These are phyloP conservation scores for Brachionus sp. DNA, from an alignment of 1,140 invertebrate genomes.

Conservation along the genomic window DNA sequence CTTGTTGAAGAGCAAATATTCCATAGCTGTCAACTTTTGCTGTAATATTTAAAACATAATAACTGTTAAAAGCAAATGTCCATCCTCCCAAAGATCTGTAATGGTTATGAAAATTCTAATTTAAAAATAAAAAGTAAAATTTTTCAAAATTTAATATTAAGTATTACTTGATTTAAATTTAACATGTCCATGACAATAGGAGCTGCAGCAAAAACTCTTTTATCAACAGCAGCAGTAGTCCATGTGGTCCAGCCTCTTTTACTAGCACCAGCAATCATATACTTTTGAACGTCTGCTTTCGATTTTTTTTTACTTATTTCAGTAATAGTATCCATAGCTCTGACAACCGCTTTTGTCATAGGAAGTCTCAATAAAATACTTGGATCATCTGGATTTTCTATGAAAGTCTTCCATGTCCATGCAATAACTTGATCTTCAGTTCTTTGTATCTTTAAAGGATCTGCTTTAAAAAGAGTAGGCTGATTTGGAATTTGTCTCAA, in stretches of 20 bases:
- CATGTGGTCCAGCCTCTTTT: constrained; percentile 45
- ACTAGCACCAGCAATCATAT: constrained; percentile 19
- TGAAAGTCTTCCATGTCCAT: constrained; percentile 53
- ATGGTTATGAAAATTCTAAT: constrained; percentile 52
- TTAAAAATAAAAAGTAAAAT: not conserved
- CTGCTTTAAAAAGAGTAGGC: constrained; percentile 52
- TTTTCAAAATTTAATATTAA: not conserved
- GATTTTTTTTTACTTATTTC: not conserved
- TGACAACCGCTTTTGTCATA: constrained; percentile 54
- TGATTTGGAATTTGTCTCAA: constrained; percentile 53
- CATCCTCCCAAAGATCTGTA: constrained; percentile 49
- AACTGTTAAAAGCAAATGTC: constrained; percentile 46
- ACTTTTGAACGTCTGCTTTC: constrained; percentile 21
- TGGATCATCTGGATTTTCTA: constrained; percentile 47
- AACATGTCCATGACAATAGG: constrained; percentile 55
- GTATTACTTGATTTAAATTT: constrained; percentile 50
- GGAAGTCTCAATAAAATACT: constrained; percentile 49
- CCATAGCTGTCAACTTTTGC: not conserved
- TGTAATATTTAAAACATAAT: constrained; percentile 45
- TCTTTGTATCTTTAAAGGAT: constrained; percentile 49
- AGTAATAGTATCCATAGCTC: constrained; percentile 48
- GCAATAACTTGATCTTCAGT: constrained; percentile 52
- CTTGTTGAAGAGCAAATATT: not conserved
- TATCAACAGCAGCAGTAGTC: constrained; percentile 45
- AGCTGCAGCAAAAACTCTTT: constrained; percentile 51